phyloP scores from a whole-genome alignment of 2,797 vertebrate species.

The Danio albolineatus region DNA sequence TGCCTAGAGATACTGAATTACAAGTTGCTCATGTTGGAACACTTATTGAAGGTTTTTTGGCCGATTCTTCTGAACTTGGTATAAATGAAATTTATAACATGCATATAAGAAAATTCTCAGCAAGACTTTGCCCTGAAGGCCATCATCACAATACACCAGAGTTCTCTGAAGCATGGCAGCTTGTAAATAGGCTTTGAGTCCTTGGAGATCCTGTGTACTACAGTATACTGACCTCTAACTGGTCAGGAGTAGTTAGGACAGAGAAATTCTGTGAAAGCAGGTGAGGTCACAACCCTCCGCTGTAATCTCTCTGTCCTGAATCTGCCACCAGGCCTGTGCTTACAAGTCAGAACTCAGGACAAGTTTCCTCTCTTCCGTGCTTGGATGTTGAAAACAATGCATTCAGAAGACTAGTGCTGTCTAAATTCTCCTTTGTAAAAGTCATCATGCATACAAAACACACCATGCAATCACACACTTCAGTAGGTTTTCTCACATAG shows the following conservation, averaged over 20 bases:
- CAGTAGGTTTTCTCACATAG: neutral
- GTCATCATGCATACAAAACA: neutral
- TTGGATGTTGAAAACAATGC: neutral
- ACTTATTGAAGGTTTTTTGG: constrained; percentile 3
- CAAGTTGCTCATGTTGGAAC: constrained; percentile 7
- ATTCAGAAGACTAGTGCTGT: neutral
- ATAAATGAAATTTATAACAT: neutral
- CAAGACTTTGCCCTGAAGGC: neutral
- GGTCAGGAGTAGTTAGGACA: constrained; percentile 11
- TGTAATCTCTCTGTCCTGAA: constrained; percentile 33
- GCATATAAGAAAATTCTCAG: neutral
- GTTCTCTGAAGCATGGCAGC: neutral
- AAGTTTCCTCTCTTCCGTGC: neutral
- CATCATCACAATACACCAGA: neutral
- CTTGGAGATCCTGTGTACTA: neutral
- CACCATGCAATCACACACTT: neutral
- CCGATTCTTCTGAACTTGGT: neutral
- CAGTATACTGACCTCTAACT: constrained; percentile 23
- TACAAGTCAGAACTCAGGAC: constrained; percentile 14
- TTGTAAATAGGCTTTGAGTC: constrained; percentile 24
- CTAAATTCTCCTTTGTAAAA: neutral
- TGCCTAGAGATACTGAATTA: constrained; percentile 7
- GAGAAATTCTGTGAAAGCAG: constrained; percentile 23
- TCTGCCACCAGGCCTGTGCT: constrained; percentile 33
- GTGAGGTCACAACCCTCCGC: constrained; percentile 20